Evolutionary conservation across 2,888 invertebrate species (phyloP).

Genomic region (Synergus laeviventris): DNA sequence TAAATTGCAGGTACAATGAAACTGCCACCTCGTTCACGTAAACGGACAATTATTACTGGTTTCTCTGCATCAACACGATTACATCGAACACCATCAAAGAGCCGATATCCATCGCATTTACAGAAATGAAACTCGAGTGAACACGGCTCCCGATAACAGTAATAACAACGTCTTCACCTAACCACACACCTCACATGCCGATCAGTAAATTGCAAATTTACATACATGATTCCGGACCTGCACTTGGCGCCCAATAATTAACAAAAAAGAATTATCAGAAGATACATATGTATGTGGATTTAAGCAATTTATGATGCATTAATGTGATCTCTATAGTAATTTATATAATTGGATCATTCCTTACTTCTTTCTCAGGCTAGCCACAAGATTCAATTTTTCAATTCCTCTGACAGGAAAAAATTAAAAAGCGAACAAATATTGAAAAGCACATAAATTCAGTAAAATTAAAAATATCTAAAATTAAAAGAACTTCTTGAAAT

Average conservation of each 20-base stretch:
- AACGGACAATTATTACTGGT: slow-evolving; percentile 69
- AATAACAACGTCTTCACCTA: slow-evolving; percentile 39
- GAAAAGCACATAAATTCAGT: too few relatives aligned
- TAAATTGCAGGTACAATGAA: slow-evolving; percentile 73
- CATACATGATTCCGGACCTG: slow-evolving; percentile 26
- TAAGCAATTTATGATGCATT: slow-evolving; percentile 10
- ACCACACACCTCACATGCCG: slow-evolving; percentile 6
- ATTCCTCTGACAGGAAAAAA: too few relatives aligned
- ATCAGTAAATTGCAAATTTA: slow-evolving; percentile 44
- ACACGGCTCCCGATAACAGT: slow-evolving; percentile 37
- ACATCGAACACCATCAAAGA: slow-evolving; percentile 56
- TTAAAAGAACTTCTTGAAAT: too few relatives aligned
- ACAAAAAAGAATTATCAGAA: neutral
- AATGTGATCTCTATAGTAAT: neutral
- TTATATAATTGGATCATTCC: neutral
- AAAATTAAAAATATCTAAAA: too few relatives aligned
- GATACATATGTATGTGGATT: slow-evolving; percentile 10
- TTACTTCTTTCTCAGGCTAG: neutral
- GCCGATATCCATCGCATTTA: slow-evolving; percentile 39
- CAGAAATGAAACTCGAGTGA: slow-evolving; percentile 38
- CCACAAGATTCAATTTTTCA: too few relatives aligned
- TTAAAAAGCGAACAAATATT: too few relatives aligned
- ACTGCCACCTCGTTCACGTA: slow-evolving; percentile 67
- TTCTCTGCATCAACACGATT: slow-evolving; percentile 65
- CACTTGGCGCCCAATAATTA: slow-evolving; percentile 29